Conservation (phyloP, 2,888 invertebrate species). For the Nomada hirtipes region DNA sequence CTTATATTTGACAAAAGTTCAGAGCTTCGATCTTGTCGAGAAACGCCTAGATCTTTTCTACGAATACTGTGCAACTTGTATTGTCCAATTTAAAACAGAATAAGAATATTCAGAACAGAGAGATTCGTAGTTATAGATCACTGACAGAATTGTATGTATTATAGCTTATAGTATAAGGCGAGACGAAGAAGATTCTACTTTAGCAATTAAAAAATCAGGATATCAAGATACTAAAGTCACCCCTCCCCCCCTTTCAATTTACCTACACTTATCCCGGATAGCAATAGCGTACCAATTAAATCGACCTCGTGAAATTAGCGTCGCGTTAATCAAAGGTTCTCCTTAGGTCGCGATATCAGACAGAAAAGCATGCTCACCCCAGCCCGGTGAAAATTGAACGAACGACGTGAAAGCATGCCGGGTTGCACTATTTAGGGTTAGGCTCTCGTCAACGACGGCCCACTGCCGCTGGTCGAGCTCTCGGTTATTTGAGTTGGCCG, state of each 20-base stretch:
- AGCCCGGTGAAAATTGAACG: slow-evolving; percentile 64
- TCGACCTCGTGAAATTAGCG: slow-evolving; percentile 17
- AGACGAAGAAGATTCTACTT: too few species aligned
- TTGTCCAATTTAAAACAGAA: too few species aligned
- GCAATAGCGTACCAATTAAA: not conserved
- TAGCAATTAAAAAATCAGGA: too few species aligned
- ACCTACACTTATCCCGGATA: not conserved
- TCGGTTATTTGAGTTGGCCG: slow-evolving; percentile 84
- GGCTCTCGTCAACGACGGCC: slow-evolving; percentile 73
- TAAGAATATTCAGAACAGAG: too few species aligned
- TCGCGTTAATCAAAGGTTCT: slow-evolving; percentile 28
- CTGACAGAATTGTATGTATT: too few species aligned
- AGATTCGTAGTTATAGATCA: too few species aligned
- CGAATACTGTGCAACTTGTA: too few species aligned
- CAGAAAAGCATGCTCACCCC: not conserved
- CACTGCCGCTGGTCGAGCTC: slow-evolving; percentile 78
- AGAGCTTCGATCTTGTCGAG: too few species aligned
- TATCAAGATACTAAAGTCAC: not conserved
- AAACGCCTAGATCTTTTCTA: too few species aligned
- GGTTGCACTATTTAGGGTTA: slow-evolving; percentile 80
- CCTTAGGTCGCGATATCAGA: slow-evolving; percentile 28
- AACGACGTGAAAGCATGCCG: slow-evolving; percentile 67
- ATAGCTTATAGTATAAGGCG: too few species aligned
- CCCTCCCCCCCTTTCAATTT: not conserved
- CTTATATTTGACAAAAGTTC: too few species aligned